Percentiles rank a stretch among this genome's conserved stretches.
Evolutionary conservation across 2,888 invertebrate genomes (phyloP).

Genomic region (Halocaridina rubra): DNA sequence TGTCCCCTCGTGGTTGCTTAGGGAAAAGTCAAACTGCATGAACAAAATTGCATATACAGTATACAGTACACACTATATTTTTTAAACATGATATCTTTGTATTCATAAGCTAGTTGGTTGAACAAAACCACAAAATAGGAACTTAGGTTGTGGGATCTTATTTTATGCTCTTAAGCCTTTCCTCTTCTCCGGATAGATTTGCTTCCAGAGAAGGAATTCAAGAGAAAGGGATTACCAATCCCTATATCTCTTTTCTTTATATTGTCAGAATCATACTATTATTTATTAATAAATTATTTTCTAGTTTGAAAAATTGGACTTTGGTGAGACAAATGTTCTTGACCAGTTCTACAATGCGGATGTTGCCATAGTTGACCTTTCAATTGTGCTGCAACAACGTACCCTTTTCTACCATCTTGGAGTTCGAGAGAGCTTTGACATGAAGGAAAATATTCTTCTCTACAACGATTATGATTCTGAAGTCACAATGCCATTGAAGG

Average conservation of each 20-base stretch:
- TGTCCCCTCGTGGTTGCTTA: too few species aligned
- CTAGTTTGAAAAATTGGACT: constrained; percentile 96
- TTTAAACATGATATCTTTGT: too few species aligned
- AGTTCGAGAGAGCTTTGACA: constrained; percentile 95
- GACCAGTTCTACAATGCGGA: constrained; percentile 99
- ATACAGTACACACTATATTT: too few species aligned
- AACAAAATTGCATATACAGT: too few species aligned
- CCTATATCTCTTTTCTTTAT: background rate
- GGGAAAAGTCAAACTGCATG: too few species aligned
- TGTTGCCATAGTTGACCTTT: constrained; percentile 94
- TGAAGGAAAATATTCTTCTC: constrained; percentile 92
- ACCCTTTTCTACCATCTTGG: constrained; percentile 96
- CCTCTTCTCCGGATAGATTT: too few species aligned
- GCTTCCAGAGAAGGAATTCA: background rate
- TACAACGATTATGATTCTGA: constrained; percentile 91
- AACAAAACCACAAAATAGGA: too few species aligned
- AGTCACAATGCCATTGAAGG: constrained; percentile 88
- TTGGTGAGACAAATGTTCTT: constrained; percentile 93
- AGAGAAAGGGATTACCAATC: background rate
- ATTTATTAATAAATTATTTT: too few species aligned
- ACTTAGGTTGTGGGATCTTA: too few species aligned
- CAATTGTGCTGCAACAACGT: constrained; percentile 90
- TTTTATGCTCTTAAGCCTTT: too few species aligned
- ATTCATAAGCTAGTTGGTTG: too few species aligned
- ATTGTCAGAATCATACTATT: too few species aligned